These are phyloP conservation scores for Mastacembelus armatus DNA, from an alignment of 2,797 vertebrate genomes.

Conservation along the genomic window DNA sequence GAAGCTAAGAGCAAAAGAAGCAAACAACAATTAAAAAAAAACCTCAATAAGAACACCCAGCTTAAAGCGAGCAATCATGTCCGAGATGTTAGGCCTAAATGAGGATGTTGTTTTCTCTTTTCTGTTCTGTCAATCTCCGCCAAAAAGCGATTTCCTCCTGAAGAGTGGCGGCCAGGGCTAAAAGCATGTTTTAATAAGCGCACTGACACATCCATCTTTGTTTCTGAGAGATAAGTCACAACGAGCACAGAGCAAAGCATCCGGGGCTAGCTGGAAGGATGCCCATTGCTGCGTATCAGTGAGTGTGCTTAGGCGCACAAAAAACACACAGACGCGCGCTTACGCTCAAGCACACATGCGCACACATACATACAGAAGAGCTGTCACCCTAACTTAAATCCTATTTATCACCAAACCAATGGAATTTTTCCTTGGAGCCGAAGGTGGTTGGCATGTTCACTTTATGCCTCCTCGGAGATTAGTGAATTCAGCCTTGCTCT, in stretches of 20 bases:
- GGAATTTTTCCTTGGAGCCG: conserved; percentile 77
- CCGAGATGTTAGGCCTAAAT: conserved; percentile 83
- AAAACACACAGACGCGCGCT: conserved; percentile 59
- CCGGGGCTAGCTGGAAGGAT: conserved; percentile 80
- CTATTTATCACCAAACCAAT: conserved; percentile 83
- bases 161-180: conserved; percentile 81
- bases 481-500: conserved; percentile 82
- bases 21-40: conserved; percentile 83
- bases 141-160: conserved; percentile 83
- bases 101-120: conserved; percentile 84
- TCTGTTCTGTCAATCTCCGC: conserved; percentile 84
- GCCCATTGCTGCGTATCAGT: conserved; percentile 78
- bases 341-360: conserved; percentile 60
- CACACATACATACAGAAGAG: conserved; percentile 73
- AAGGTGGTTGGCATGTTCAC: conserved; percentile 86
- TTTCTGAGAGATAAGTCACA: conserved; percentile 86
- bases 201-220: conserved; percentile 86
- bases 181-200: conserved; percentile 87
- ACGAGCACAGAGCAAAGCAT: conserved; percentile 73
- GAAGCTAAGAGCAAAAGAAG: conserved; percentile 73
- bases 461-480: conserved; percentile 86
- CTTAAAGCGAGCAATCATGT: conserved; percentile 85
- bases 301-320: conserved; percentile 74
- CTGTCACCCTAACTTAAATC: conserved; percentile 85
- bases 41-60: conserved; percentile 80